Percentiles rank a stretch among this genome's conserved stretches.
phyloP scores from a whole-genome alignment of 2,888 invertebrate species.

The Cotesia congregata region DNA sequence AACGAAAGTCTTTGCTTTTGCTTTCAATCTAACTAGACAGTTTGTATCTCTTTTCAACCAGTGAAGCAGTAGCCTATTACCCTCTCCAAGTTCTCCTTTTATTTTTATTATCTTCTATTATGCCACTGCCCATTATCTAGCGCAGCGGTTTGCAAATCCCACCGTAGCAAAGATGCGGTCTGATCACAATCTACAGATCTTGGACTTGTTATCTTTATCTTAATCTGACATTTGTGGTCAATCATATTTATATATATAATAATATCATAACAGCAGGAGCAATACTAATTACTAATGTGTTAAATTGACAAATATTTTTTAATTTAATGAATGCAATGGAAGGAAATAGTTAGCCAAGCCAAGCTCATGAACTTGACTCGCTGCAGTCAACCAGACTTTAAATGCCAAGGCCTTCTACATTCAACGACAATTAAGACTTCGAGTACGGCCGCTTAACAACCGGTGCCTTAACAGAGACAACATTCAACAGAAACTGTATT shows the following conservation, averaged over 20 bases:
- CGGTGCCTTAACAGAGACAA: neutral
- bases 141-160: neutral
- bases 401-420: neutral
- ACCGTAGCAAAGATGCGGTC: too few relatives aligned
- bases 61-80: slow-evolving; percentile 48
- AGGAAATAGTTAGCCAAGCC: slow-evolving; percentile 41
- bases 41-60: slow-evolving; percentile 48
- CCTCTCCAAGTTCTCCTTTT: slow-evolving; percentile 44
- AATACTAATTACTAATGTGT: too few relatives aligned
- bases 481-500: neutral
- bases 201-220: too few relatives aligned
- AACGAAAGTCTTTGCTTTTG: slow-evolving; percentile 68
- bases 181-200: too few relatives aligned
- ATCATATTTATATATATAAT: too few relatives aligned
- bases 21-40: slow-evolving; percentile 65
- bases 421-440: neutral
- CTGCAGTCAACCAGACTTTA: neutral
- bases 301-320: too few relatives aligned
- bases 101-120: slow-evolving; percentile 39
- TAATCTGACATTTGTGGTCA: too few relatives aligned
- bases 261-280: too few relatives aligned
- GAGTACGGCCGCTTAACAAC: neutral
- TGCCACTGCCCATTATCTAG: slow-evolving; percentile 51
- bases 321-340: slow-evolving; percentile 48
- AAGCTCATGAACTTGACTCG: slow-evolving; percentile 22